phyloP scores from a whole-genome alignment of 2,113 vertebrate species.

The Podarcis cretensis region DNA sequence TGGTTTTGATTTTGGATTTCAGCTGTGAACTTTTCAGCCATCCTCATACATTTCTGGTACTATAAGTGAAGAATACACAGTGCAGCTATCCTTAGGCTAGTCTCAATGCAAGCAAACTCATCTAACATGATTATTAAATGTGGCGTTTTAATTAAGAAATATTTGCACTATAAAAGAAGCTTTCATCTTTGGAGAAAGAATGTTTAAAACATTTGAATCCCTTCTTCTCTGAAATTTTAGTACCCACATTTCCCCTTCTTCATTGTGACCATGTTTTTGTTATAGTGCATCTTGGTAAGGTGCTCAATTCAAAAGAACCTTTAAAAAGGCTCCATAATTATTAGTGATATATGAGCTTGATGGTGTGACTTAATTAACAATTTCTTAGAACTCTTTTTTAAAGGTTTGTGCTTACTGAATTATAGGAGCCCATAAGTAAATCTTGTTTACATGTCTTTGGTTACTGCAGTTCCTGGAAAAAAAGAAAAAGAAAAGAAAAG shows the following conservation, averaged over 20 bases:
- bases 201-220: slow-evolving; percentile 54
- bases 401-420: not conserved
- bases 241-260: not conserved
- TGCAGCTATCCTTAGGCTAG: slow-evolving; percentile 52
- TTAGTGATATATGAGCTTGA: slow-evolving; percentile 1
- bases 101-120: slow-evolving; percentile 44
- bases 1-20: not conserved
- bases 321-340: not conserved
- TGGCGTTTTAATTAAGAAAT: slow-evolving; percentile 67
- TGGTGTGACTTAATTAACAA: slow-evolving; percentile 38
- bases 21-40: not conserved
- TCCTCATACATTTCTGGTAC: slow-evolving; percentile 8
- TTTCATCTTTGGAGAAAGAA: slow-evolving; percentile 55
- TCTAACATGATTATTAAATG: slow-evolving; percentile 57
- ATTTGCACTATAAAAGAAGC: slow-evolving; percentile 67
- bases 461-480: slow-evolving; percentile 21
- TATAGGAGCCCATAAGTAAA: slow-evolving; percentile 20
- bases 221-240: slow-evolving; percentile 4
- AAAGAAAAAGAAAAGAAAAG: not conserved
- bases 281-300: slow-evolving; percentile 10
- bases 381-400: slow-evolving; percentile 13
- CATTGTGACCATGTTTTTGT: slow-evolving; percentile 17
- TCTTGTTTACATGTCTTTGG: slow-evolving; percentile 30
- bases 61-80: slow-evolving; percentile 4
- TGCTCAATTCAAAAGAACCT: not conserved